Conservation (phyloP, 1,140 invertebrate species). For the Drosophila biarmipes region DNA sequence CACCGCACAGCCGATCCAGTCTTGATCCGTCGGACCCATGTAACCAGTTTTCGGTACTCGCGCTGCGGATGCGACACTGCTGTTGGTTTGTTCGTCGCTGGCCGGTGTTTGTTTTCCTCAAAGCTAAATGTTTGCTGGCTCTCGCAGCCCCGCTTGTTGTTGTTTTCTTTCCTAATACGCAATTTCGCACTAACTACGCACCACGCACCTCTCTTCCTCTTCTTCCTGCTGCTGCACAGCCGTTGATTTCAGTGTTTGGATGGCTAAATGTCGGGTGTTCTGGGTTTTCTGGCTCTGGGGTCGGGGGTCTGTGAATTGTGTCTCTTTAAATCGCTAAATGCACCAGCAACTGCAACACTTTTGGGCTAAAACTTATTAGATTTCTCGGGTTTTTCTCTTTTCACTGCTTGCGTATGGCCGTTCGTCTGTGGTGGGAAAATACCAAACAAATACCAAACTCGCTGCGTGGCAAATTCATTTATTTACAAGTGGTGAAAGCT, state of each 20-base stretch:
- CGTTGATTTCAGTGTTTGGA: slow-evolving; percentile 18
- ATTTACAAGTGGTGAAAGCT: no score
- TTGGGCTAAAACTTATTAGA: slow-evolving; percentile 39
- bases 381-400: slow-evolving; percentile 50
- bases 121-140: slow-evolving; percentile 33
- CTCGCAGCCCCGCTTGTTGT: slow-evolving; percentile 48
- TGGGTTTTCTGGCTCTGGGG: slow-evolving; percentile 10
- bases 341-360: slow-evolving; percentile 43
- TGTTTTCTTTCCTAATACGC: slow-evolving; percentile 65
- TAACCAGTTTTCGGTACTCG: slow-evolving; percentile 33
- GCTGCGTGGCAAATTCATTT: slow-evolving; percentile 19
- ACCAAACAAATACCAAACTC: slow-evolving; percentile 2
- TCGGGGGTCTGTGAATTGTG: slow-evolving; percentile 9
- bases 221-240: slow-evolving; percentile 15
- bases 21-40: slow-evolving; percentile 80
- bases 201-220: slow-evolving; percentile 49
- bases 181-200: slow-evolving; percentile 70
- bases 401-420: slow-evolving; percentile 50
- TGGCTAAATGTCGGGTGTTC: slow-evolving; percentile 10
- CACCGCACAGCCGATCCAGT: slow-evolving; percentile 83
- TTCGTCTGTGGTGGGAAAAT: slow-evolving; percentile 19
- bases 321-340: slow-evolving; percentile 33
- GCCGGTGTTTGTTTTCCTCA: slow-evolving; percentile 18
- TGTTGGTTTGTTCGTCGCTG: slow-evolving; percentile 3
- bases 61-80: not conserved